Conservation (phyloP, 2,797 vertebrate species). For the Chlorospingus semifuscus region DNA sequence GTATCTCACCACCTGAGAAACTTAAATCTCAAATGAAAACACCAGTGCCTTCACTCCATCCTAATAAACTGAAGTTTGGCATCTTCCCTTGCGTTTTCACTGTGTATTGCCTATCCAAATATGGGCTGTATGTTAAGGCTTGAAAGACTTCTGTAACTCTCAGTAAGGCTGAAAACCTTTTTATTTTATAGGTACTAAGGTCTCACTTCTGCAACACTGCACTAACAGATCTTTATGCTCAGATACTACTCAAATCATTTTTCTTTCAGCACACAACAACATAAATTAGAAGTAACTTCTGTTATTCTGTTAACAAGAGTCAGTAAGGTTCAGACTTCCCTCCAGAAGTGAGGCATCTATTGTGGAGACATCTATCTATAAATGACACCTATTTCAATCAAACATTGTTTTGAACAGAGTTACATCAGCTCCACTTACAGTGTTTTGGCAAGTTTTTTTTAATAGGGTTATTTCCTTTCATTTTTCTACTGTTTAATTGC, state of each 20-base stretch:
- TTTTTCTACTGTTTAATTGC: not conserved
- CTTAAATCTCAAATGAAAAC: not conserved
- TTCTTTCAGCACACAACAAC: not conserved
- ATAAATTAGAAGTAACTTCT: not conserved
- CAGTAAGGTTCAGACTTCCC: not conserved
- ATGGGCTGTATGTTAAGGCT: not conserved
- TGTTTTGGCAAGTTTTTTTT: not conserved
- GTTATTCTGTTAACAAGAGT: not conserved
- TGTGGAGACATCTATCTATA: no score
- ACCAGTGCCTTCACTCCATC: not conserved
- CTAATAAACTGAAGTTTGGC: not conserved
- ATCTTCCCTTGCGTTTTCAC: not conserved
- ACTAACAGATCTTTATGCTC: not conserved
- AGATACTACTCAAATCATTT: not conserved
- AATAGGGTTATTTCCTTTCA: not conserved
- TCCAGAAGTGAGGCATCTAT: not conserved
- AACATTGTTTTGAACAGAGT: not conserved
- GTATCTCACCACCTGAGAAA: not conserved
- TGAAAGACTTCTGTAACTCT: not conserved
- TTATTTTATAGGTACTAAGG: not conserved
- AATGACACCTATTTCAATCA: not conserved
- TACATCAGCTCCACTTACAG: not conserved
- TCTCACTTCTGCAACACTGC: not conserved
- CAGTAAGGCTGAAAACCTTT: not conserved
- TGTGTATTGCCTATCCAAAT: fast-evolving